phyloP scores from a whole-genome alignment of 2,888 invertebrate genomes.

The Gymnosoma rotundatum region DNA sequence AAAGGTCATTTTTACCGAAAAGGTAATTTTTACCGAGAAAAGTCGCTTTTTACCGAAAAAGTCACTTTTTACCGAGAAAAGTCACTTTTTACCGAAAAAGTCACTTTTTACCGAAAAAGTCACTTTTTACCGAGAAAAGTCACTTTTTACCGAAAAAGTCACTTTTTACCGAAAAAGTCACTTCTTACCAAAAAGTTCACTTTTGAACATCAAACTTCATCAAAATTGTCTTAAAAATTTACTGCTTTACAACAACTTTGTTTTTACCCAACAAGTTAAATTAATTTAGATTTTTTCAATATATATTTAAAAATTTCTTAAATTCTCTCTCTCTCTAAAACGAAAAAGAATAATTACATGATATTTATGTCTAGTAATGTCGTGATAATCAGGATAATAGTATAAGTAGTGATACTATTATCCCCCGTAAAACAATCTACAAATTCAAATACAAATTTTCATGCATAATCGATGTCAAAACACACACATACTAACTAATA shows the following conservation, averaged over 20 bases:
- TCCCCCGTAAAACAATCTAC: background rate
- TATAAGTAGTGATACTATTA: background rate
- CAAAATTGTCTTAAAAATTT: no score
- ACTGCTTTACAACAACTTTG: no score
- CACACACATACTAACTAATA: background rate
- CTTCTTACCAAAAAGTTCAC: no score
- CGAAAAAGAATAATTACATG: background rate
- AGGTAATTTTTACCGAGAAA: background rate
- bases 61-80: background rate
- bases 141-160: no score
- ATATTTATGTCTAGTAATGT: background rate
- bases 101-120: background rate
- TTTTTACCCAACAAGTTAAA: no score
- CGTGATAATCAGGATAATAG: background rate
- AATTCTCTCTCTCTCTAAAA: background rate
- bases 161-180: no score
- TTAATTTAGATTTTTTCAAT: background rate
- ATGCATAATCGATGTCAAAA: conserved; percentile 27
- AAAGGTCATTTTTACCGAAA: background rate
- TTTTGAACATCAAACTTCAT: no score
- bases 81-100: background rate
- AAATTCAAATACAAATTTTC: background rate
- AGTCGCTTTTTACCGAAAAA: background rate
- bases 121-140: no score
- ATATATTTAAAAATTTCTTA: background rate